phyloP scores from a whole-genome alignment of 2,888 invertebrate genomes.

The Ochlodes sylvanus region DNA sequence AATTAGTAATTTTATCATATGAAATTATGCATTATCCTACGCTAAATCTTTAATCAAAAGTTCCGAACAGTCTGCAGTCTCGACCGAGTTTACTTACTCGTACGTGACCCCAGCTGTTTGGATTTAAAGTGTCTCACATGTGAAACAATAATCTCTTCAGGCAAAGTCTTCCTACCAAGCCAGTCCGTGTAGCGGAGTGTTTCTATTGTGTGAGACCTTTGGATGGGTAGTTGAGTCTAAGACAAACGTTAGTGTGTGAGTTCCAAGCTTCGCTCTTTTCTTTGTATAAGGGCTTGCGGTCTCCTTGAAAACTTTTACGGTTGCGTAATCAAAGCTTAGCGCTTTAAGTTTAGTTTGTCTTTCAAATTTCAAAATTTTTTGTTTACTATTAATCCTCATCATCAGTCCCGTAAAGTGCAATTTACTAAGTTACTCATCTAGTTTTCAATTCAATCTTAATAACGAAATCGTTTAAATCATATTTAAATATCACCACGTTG shows the following conservation, averaged over 20 bases:
- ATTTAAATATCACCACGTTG: too few species aligned
- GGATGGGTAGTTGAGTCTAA: conserved; percentile 16
- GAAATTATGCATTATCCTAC: too few species aligned
- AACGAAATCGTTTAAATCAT: too few species aligned
- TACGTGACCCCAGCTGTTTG: conserved; percentile 14
- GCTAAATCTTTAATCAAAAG: neutral
- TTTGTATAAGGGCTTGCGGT: conserved; percentile 12
- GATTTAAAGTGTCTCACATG: conserved; percentile 15
- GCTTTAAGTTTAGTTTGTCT: neutral
- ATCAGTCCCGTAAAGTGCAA: too few species aligned
- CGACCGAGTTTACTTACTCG: conserved; percentile 13
- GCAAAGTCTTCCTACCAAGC: conserved; percentile 11
- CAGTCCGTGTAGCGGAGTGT: conserved; percentile 11
- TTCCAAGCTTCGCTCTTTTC: conserved; percentile 5
- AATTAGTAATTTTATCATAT: too few species aligned
- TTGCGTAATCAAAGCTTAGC: neutral
- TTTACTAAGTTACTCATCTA: too few species aligned
- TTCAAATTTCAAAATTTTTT: neutral
- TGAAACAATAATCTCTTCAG: conserved; percentile 30
- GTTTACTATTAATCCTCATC: neutral
- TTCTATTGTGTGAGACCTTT: conserved; percentile 31
- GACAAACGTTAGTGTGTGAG: conserved; percentile 26
- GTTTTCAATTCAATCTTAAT: too few species aligned
- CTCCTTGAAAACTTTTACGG: conserved; percentile 15
- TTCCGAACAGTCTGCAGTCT: conserved; percentile 3